phyloP scores from a whole-genome alignment of 2,113 vertebrate genomes.

The Notothenia rossii region DNA sequence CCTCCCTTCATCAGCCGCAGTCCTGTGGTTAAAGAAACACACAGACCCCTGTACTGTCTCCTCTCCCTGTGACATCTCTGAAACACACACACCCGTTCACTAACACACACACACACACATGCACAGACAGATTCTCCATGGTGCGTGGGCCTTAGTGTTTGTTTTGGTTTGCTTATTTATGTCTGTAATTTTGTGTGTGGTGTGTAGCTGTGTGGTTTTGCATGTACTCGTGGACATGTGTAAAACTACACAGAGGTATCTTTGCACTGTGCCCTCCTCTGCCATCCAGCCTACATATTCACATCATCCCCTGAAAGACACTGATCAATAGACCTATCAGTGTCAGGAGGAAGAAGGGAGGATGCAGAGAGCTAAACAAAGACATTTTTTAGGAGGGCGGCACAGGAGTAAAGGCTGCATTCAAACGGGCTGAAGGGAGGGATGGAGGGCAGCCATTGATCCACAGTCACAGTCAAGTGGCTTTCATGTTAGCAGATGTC shows the following conservation, averaged over 20 bases:
- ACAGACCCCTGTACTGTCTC: conserved; percentile 69
- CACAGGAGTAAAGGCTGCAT: conserved; percentile 55
- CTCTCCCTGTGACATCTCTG: conserved; percentile 61
- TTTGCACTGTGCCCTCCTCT: conserved; percentile 43
- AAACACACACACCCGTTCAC: conserved; percentile 32
- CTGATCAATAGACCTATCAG: conserved; percentile 73
- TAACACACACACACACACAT: conserved; percentile 9
- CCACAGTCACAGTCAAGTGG: conserved; percentile 74
- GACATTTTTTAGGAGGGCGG: conserved; percentile 39
- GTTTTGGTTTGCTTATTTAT: conserved; percentile 60
- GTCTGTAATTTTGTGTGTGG: conserved; percentile 52
- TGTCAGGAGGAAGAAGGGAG: conserved; percentile 31
- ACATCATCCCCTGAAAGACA: conserved; percentile 43
- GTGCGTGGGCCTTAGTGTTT: conserved; percentile 65
- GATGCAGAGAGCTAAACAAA: conserved; percentile 45
- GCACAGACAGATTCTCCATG: conserved; percentile 47
- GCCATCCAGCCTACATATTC: conserved; percentile 30
- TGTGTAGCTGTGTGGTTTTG: conserved; percentile 29
- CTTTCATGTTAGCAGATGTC: conserved; percentile 82
- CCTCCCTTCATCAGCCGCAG: conserved; percentile 54
- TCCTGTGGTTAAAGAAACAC: conserved; percentile 65
- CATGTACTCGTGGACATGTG: not conserved
- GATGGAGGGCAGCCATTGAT: conserved; percentile 66
- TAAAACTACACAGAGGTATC: conserved; percentile 41
- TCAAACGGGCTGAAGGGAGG: conserved; percentile 27